phyloP scores from a whole-genome alignment of 2,888 invertebrate genomes.

The Conistra vaccinii region DNA sequence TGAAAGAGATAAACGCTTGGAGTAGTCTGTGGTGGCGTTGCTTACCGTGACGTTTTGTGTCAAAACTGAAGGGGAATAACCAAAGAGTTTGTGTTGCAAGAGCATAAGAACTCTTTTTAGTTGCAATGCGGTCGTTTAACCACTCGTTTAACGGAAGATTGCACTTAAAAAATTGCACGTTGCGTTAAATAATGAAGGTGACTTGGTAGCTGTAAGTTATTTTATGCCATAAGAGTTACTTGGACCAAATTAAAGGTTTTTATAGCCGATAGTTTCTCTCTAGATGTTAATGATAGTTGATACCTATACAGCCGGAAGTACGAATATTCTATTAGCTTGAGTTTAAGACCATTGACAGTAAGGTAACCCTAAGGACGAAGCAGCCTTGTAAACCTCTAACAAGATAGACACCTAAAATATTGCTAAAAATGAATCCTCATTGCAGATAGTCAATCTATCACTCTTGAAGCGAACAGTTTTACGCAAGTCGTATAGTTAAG shows the following conservation, averaged over 20 bases:
- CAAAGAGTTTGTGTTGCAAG: constrained; percentile 62
- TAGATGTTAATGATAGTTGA: background rate
- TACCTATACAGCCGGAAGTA: background rate
- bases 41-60: constrained; percentile 73
- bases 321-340: background rate
- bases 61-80: constrained; percentile 61
- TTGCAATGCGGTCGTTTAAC: constrained; percentile 23
- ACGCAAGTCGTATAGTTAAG: constrained; percentile 30
- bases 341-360: background rate
- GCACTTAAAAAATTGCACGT: constrained; percentile 33
- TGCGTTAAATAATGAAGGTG: constrained; percentile 21
- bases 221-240: background rate
- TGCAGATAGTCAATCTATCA: background rate
- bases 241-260: background rate
- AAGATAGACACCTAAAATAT: background rate
- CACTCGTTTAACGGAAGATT: constrained; percentile 32
- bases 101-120: constrained; percentile 47
- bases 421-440: background rate
- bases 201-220: constrained; percentile 5
- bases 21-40: constrained; percentile 43
- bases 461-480: constrained; percentile 19
- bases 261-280: background rate
- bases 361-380: background rate
- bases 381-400: background rate
- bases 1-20: constrained; percentile 53